These are phyloP conservation scores for Fulica atra DNA, from an alignment of 2,113 vertebrate species.

Conservation along the genomic window DNA sequence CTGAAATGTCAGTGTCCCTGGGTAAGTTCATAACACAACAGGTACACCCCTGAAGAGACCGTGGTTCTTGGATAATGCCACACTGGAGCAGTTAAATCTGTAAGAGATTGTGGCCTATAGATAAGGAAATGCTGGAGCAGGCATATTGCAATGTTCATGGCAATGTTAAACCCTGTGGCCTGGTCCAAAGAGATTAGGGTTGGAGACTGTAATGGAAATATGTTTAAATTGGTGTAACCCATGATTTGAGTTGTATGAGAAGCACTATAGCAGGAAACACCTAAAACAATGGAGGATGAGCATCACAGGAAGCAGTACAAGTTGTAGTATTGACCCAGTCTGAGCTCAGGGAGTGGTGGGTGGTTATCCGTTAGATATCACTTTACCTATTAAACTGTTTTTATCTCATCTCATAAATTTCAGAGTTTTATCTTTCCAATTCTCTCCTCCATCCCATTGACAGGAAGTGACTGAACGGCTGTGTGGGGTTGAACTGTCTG, in stretches of 20 bases:
- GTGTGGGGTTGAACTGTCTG: background rate
- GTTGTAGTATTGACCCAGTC: background rate
- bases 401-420: background rate
- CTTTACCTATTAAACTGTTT: background rate
- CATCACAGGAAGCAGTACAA: background rate
- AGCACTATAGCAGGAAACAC: background rate
- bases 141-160: background rate
- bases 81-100: background rate
- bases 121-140: background rate
- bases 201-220: background rate
- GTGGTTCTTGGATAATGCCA: background rate
- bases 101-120: background rate
- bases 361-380: background rate
- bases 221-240: background rate
- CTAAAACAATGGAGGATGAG: background rate
- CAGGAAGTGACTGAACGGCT: rapidly evolving
- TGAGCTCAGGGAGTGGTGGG: background rate
- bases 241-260: background rate
- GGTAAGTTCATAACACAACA: background rate
- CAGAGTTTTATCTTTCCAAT: background rate
- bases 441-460: background rate
- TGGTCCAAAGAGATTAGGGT: background rate
- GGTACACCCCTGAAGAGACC: background rate
- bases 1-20: background rate
- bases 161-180: background rate